phyloP scores from a whole-genome alignment of 2,888 invertebrate species.

The Electrophaes corylata region DNA sequence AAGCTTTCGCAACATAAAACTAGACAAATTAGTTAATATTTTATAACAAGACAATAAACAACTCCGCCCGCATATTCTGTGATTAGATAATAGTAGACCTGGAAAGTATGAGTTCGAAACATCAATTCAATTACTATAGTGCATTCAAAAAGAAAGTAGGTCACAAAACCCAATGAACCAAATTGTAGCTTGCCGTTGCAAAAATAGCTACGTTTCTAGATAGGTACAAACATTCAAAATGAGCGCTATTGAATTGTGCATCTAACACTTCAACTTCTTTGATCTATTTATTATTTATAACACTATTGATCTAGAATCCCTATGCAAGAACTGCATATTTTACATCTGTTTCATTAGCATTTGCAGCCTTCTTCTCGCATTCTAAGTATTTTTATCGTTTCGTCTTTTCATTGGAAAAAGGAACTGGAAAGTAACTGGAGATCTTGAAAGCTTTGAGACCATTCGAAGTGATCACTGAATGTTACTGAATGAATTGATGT shows the following conservation, averaged over 20 bases:
- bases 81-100: slow-evolving; percentile 26
- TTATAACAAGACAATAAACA: slow-evolving; percentile 5
- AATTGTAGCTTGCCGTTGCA: background rate
- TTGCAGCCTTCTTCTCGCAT: no score
- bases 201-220: background rate
- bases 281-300: no score
- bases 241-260: background rate
- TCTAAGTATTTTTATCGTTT: no score
- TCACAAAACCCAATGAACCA: slow-evolving; percentile 8
- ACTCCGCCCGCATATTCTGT: slow-evolving; percentile 19
- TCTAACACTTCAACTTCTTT: no score
- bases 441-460: no score
- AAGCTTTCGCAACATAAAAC: slow-evolving; percentile 5
- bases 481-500: no score
- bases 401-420: no score
- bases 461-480: no score
- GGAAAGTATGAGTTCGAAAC: slow-evolving; percentile 2
- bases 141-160: slow-evolving; percentile 25
- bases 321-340: no score
- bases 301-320: no score
- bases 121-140: slow-evolving; percentile 20
- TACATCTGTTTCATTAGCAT: no score
- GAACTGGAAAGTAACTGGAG: no score
- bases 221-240: background rate
- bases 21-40: slow-evolving; percentile 5